A percentile compares a stretch with the other conserved stretches of the same genome.
Conservation (phyloP, 1,140 invertebrate species). For the Meteorus sp. region DNA sequence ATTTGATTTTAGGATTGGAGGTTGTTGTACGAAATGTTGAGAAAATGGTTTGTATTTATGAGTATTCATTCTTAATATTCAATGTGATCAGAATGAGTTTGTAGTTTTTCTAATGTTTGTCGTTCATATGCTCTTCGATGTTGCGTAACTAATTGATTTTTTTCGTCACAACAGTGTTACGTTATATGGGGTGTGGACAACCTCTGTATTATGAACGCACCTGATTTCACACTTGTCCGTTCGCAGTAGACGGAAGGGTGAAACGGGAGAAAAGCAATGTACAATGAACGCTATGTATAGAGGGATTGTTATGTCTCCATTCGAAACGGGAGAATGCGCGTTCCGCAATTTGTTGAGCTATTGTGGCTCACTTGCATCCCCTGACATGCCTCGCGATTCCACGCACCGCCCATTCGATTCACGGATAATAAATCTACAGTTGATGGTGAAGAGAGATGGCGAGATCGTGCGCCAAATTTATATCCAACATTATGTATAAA, state of each 20-base stretch:
- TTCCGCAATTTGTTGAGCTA: slow-evolving; percentile 47
- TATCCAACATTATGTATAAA: too few species aligned
- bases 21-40: too few species aligned
- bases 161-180: slow-evolving; percentile 20
- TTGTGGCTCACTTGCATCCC: slow-evolving; percentile 43
- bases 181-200: background rate
- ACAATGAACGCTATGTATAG: too few species aligned
- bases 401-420: slow-evolving; percentile 35
- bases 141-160: slow-evolving; percentile 53
- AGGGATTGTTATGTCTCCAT: slow-evolving; percentile 49
- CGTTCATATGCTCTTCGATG: background rate
- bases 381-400: slow-evolving; percentile 4
- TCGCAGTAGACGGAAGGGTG: background rate
- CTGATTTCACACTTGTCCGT: slow-evolving; percentile 57
- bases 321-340: slow-evolving; percentile 28
- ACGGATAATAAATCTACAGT: slow-evolving; percentile 45
- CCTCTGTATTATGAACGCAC: slow-evolving; percentile 51
- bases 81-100: too few species aligned
- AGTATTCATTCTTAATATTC: too few species aligned
- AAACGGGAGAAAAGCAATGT: background rate
- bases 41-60: too few species aligned
- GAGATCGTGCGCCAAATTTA: background rate
- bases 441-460: background rate
- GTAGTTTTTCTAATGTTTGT: too few species aligned
- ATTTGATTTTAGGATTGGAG: too few species aligned